Evolutionary conservation across 1,140 invertebrate species (phyloP).

Genomic region (Trichogramma pretiosum): DNA sequence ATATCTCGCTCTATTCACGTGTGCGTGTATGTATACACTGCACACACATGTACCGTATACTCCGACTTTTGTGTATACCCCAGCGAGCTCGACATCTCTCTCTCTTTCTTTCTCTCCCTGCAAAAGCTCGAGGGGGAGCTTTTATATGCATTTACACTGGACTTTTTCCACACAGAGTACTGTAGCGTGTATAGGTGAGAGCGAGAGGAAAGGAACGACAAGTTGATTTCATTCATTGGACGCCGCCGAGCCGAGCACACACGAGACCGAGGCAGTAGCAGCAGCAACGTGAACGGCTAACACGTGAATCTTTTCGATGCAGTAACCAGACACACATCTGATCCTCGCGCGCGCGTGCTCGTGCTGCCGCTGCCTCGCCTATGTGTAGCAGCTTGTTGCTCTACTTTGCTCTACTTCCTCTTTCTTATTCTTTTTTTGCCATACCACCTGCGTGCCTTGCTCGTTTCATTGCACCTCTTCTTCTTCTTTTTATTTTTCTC

Average conservation of each 20-base stretch:
- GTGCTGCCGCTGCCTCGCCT: not conserved
- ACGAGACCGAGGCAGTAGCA: too few relatives aligned
- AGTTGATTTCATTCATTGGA: conserved; percentile 37
- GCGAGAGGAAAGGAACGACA: conserved; percentile 36
- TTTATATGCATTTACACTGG: conserved; percentile 31
- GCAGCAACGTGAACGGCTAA: too few relatives aligned
- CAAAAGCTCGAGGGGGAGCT: conserved; percentile 29
- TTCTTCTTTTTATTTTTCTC: not conserved
- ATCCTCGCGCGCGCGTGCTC: too few relatives aligned
- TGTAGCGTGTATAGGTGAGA: too few relatives aligned
- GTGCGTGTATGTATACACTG: conserved; percentile 5
- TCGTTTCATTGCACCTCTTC: not conserved
- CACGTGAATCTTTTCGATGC: conserved; percentile 23
- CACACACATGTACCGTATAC: not conserved
- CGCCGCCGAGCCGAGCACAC: conserved; percentile 18
- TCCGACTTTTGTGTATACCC: conserved; percentile 17
- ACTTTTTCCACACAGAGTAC: too few relatives aligned
- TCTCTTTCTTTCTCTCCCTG: too few relatives aligned
- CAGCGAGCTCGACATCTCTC: conserved; percentile 26
- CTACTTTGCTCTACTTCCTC: too few relatives aligned
- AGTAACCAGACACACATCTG: conserved; percentile 20
- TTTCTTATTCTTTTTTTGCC: too few relatives aligned
- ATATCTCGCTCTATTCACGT: too few relatives aligned
- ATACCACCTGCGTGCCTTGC: too few relatives aligned
- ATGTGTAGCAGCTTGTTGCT: conserved; percentile 2